These are phyloP conservation scores for Acronicta aceris DNA, from an alignment of 2,888 invertebrate genomes.

Conservation along the genomic window DNA sequence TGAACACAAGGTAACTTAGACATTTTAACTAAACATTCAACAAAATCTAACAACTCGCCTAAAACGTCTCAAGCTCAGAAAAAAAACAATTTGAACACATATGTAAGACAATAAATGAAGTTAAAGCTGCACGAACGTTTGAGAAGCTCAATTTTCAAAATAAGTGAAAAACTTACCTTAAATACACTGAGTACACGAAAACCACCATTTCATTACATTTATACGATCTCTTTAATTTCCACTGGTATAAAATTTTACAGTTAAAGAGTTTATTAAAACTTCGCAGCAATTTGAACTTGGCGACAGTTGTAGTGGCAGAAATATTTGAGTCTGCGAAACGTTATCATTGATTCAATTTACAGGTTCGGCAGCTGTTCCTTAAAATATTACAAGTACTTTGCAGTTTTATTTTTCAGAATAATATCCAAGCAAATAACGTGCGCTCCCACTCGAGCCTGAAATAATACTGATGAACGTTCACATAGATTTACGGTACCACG, in stretches of 20 bases:
- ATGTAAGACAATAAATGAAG: too few species aligned
- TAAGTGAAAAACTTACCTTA: constrained; percentile 49
- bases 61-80: too few species aligned
- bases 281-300: constrained; percentile 22
- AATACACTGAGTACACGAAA: constrained; percentile 28
- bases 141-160: not conserved
- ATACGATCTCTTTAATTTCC: constrained; percentile 37
- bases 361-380: constrained; percentile 23
- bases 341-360: constrained; percentile 20
- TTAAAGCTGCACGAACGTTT: constrained; percentile 12
- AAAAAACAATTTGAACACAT: too few species aligned
- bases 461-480: constrained; percentile 75
- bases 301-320: constrained; percentile 12
- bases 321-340: constrained; percentile 15
- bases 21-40: too few species aligned
- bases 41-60: too few species aligned
- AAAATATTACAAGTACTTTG: constrained; percentile 28
- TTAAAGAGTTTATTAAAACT: constrained; percentile 38
- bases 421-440: constrained; percentile 62
- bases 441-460: constrained; percentile 68
- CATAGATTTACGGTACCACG: constrained; percentile 46
- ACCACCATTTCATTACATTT: constrained; percentile 26
- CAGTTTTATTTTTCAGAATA: constrained; percentile 19
- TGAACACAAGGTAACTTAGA: too few species aligned
- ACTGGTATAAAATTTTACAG: constrained; percentile 47